phyloP scores from a whole-genome alignment of 2,888 invertebrate genomes.

The Tachystola acroxantha region DNA sequence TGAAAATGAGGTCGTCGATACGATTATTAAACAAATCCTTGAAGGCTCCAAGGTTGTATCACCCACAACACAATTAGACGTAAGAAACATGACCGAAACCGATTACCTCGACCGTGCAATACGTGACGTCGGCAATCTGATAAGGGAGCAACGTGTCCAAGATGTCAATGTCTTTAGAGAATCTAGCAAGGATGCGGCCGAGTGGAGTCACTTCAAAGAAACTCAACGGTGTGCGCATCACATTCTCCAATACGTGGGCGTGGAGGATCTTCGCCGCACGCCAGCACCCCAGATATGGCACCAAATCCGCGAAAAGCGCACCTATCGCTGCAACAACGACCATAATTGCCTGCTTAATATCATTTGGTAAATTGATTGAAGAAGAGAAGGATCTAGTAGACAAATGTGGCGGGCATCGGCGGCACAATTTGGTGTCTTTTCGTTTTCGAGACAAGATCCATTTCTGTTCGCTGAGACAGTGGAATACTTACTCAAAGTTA shows the following conservation, averaged over 20 bases:
- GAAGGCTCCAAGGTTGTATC: too few relatives aligned
- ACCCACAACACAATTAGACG: too few relatives aligned
- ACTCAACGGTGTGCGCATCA: slow-evolving; percentile 83
- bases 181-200: slow-evolving; percentile 85
- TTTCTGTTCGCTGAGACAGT: too few relatives aligned
- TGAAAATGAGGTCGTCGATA: too few relatives aligned
- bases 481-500: too few relatives aligned
- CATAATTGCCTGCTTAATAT: too few relatives aligned
- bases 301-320: slow-evolving; percentile 82
- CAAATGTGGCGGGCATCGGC: too few relatives aligned
- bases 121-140: slow-evolving; percentile 82
- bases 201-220: slow-evolving; percentile 89
- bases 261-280: slow-evolving; percentile 82
- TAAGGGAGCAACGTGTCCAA: slow-evolving; percentile 83
- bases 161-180: slow-evolving; percentile 86
- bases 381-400: too few relatives aligned
- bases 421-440: too few relatives aligned
- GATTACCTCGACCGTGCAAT: slow-evolving; percentile 85
- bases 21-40: too few relatives aligned
- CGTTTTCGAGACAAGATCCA: too few relatives aligned
- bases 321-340: slow-evolving; percentile 82
- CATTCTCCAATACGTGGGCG: slow-evolving; percentile 76
- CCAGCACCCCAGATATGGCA: slow-evolving; percentile 83
- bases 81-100: too few relatives aligned
- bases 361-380: background rate